Evolutionary conservation across 2,797 vertebrate genomes (phyloP), one percentile per base, ranked within the genome.

Genomic region (Cyclopterus lumpus): DNA sequence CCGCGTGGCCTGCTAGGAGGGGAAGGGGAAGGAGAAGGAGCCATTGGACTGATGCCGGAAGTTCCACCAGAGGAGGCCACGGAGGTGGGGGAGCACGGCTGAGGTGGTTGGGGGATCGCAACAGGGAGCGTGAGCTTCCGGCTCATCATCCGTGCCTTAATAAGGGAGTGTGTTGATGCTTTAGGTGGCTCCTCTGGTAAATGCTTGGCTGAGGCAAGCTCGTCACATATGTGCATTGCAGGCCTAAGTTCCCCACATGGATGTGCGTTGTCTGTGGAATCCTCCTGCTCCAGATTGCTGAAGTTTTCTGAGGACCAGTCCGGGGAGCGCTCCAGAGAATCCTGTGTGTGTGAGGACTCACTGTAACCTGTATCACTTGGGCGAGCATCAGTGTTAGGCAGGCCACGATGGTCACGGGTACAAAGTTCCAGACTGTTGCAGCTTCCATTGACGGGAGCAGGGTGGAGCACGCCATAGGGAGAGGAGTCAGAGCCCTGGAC

Each of bases 401-500:
- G 22, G 88, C 90, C 81, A 0, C 83, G 88, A 79, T 87, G 83
- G 68, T 91, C 93, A 44, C 42, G 90, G 20, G 87, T 51, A 59
- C 94, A 93, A 69, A 91, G 91, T 44, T 95, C 95, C 73, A 95
- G 87, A 65, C 95, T 93, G 85, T 92, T 92, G 88, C 94, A 95
- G 90, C 95, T 96, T 71, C 92, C 93, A 0, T 93, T 89, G 0
- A 73, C 91, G 42, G 91, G 90, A 22, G 86, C 94, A 6, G 88
- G 92, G 82, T 86, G 93, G 53, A 79, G 89, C 0, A 91, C 86
- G 55, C 92, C 93, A 28, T 92, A 96, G 0, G 95, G 92, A 71
- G 96, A 96, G 55, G 95, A 92, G 83, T 97, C 96, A 0, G 93
- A 96, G 58, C 94, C 95, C 77, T 95, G 97, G 67, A 96, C 95